Percentiles rank a stretch among this genome's conserved stretches.
phyloP scores from a whole-genome alignment of 2,797 vertebrate genomes.

The Alexandromys oeconomus region DNA sequence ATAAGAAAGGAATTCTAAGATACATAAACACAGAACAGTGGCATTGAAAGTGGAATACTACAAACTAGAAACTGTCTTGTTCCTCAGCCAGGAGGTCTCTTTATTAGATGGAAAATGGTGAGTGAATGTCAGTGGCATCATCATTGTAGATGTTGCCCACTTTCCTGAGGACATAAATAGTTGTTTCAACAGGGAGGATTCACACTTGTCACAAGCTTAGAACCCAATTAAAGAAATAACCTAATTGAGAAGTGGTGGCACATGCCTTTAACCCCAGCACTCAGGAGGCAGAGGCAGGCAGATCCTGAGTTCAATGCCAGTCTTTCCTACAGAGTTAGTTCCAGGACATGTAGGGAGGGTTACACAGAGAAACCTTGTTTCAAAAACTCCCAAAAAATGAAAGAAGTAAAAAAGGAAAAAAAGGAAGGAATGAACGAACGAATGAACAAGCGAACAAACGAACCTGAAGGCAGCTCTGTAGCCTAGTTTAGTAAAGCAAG shows the following conservation, averaged over 20 bases:
- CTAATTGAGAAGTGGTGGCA: background rate
- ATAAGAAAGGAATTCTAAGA: background rate
- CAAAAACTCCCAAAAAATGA: background rate
- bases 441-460: too few species aligned
- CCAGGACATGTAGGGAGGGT: background rate
- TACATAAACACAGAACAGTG: background rate
- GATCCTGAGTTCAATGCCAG: background rate
- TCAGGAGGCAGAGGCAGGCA: background rate
- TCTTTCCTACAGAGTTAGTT: background rate
- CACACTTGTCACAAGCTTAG: background rate
- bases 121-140: background rate
- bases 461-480: background rate
- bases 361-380: background rate
- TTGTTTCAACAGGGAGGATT: background rate
- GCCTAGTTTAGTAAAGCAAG: background rate
- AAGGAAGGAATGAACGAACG: too few species aligned
- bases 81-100: background rate
- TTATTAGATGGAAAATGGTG: background rate
- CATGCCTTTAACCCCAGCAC: background rate
- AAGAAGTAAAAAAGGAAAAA: background rate
- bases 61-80: background rate
- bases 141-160: background rate
- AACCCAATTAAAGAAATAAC: background rate
- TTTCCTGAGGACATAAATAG: background rate
- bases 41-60: background rate